Conservation (phyloP, 2,888 invertebrate species). For the Tachina grossa region DNA sequence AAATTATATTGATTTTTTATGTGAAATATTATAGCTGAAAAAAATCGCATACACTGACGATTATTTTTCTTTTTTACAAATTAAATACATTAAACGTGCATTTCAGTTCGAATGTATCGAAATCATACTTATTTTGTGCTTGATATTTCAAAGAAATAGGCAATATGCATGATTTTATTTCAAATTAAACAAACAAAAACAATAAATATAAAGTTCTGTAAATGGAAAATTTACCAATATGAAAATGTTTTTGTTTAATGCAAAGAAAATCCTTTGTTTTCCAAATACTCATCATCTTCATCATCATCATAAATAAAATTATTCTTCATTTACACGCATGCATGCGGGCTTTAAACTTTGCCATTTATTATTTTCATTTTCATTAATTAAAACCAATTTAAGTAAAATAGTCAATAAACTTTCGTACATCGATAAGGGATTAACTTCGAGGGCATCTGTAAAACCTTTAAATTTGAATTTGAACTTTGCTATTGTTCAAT, state of each 20-base stretch:
- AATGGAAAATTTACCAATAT: constrained; percentile 46
- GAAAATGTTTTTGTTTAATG: constrained; percentile 1
- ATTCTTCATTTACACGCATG: background rate
- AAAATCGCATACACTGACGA: background rate
- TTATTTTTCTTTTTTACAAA: background rate
- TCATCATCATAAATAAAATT: constrained; percentile 11
- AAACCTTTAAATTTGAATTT: background rate
- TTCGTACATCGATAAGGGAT: constrained; percentile 5
- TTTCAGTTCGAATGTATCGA: constrained; percentile 17
- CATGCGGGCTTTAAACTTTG: constrained; percentile 15
- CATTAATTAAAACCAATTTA: constrained; percentile 19
- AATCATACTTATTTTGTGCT: constrained; percentile 1
- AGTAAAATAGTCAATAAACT: constrained; percentile 24
- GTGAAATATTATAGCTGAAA: background rate
- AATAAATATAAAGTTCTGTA: constrained; percentile 36
- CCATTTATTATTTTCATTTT: background rate
- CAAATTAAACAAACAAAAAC: constrained; percentile 37
- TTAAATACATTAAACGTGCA: constrained; percentile 4
- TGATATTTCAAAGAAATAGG: constrained; percentile 3
- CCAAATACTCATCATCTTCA: constrained; percentile 39
- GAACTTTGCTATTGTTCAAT: background rate
- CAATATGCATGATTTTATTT: constrained; percentile 22
- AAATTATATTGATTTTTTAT: background rate
- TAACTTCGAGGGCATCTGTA: background rate
- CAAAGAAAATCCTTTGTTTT: constrained; percentile 39